A percentile compares a stretch with the other conserved stretches of the same genome.
Conservation (phyloP, 2,113 vertebrate genomes). For the Callopanchax toddi region DNA sequence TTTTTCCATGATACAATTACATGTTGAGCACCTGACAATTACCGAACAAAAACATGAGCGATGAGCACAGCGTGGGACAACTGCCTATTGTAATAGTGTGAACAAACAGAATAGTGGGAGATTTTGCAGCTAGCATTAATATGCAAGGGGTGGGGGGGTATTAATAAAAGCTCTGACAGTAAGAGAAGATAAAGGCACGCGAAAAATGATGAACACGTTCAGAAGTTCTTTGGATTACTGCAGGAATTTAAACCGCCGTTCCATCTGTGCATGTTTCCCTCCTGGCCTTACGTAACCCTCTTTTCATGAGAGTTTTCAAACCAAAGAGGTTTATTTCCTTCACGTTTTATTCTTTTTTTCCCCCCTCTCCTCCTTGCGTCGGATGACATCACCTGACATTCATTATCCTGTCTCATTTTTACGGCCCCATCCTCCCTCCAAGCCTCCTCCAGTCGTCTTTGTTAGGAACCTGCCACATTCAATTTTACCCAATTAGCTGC, state of each 20-base stretch:
- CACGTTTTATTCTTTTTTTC: slow-evolving; percentile 15
- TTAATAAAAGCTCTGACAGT: slow-evolving; percentile 49
- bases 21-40: slow-evolving; percentile 71
- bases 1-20: slow-evolving; percentile 60
- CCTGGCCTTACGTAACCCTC: slow-evolving; percentile 27
- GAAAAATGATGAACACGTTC: slow-evolving; percentile 32
- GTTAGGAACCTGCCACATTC: slow-evolving; percentile 72
- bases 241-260: slow-evolving; percentile 47
- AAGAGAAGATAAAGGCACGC: slow-evolving; percentile 24
- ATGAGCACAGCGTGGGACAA: slow-evolving; percentile 51
- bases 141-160: slow-evolving; percentile 19
- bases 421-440: slow-evolving; percentile 46
- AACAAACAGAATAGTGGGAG: slow-evolving; percentile 55
- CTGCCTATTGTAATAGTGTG: slow-evolving; percentile 46
- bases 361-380: slow-evolving; percentile 1
- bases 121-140: slow-evolving; percentile 42
- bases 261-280: slow-evolving; percentile 35
- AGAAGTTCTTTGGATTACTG: slow-evolving; percentile 44
- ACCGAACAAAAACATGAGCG: slow-evolving; percentile 62
- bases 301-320: slow-evolving; percentile 30
- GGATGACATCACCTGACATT: slow-evolving; percentile 72
- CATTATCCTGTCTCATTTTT: slow-evolving; percentile 56
- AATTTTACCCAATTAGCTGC: slow-evolving; percentile 73
- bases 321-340: slow-evolving; percentile 43
- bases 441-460: slow-evolving; percentile 49